Base-by-base conservation (phyloP, 37 sponge, comb jelly and placozoan species). In the Diacarnus erythraeanus region DNA sequence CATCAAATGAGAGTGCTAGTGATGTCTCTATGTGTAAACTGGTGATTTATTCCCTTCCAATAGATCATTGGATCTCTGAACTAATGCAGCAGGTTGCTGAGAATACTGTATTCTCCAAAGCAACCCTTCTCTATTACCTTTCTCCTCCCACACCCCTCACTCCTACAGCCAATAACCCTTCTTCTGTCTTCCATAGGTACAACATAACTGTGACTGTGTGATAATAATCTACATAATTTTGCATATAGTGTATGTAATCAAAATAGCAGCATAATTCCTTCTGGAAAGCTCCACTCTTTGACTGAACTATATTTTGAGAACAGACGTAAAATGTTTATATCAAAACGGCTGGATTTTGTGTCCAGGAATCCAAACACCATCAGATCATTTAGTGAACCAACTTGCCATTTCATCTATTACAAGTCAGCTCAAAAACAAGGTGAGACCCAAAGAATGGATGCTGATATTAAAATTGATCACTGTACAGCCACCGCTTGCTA, bases 371-470 rank as follows among this genome's bases (percentile, higher is more conserved):
- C 71, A 57, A 38, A 58, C 10, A 59, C 21, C 18, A 35, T 35
- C 6, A 37, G 0, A 36, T 29, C 39, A 27, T 12, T 44, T 21
- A 80, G 85, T 1, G 20, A 20, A 27, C 80, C 90, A 6, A 74
- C 80, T 26, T 76, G 63, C 35, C 90, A 89, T 69, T 84, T 84
- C 57, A 33, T 89, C 20, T 42, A 80, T 64, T 84, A 75, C 79
- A 78, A 83, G 59, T 4, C 72, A 23, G 60, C 64, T 21, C 44
- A 31, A 3, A 63, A 65, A 42, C 63, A 51, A 71, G 63, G 64
- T 71, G 15, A 8, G 15, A 54, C 47, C 30, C 67, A 26, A 37
- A 36, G 35, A 57, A 8, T 60, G 5, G 22, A 25, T 60, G 9
- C 27, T 60, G 4, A 5, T 60, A 17, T 21, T 65, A 31, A 8